phyloP scores from a whole-genome alignment of 2,113 vertebrate species.

The Phycodurus eques region DNA sequence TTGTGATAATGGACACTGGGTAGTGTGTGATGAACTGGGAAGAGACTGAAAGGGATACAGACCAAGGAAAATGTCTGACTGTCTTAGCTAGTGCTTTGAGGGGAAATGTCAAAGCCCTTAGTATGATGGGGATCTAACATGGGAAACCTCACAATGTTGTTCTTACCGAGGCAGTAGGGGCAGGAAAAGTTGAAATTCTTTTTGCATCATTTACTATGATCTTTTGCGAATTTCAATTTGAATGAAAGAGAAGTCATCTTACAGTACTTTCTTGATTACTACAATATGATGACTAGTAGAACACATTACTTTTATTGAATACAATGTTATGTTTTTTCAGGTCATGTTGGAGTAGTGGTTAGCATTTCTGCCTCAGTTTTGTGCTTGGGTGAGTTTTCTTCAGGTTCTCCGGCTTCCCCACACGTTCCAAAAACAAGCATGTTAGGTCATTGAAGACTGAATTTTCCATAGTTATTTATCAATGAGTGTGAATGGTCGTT shows the following conservation, averaged over 20 bases:
- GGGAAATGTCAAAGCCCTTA: slow-evolving; percentile 42
- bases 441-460: too few relatives aligned
- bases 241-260: background rate
- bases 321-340: too few relatives aligned
- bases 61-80: slow-evolving; percentile 19
- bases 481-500: too few relatives aligned
- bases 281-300: too few relatives aligned
- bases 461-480: too few relatives aligned
- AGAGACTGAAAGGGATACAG: slow-evolving; percentile 26
- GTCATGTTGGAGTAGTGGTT: too few relatives aligned
- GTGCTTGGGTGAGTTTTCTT: too few relatives aligned
- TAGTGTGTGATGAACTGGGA: slow-evolving; percentile 21
- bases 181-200: slow-evolving; percentile 20
- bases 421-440: too few relatives aligned
- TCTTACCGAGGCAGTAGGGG: slow-evolving; percentile 12
- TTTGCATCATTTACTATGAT: slow-evolving; percentile 14
- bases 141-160: slow-evolving; percentile 13
- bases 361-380: too few relatives aligned
- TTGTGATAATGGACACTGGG: slow-evolving; percentile 24
- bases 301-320: too few relatives aligned
- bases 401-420: too few relatives aligned
- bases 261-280: too few relatives aligned
- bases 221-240: slow-evolving; percentile 3
- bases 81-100: slow-evolving; percentile 24
- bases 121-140: slow-evolving; percentile 39